Conservation (phyloP, 1,140 invertebrate species). For the Drosophila santomea region DNA sequence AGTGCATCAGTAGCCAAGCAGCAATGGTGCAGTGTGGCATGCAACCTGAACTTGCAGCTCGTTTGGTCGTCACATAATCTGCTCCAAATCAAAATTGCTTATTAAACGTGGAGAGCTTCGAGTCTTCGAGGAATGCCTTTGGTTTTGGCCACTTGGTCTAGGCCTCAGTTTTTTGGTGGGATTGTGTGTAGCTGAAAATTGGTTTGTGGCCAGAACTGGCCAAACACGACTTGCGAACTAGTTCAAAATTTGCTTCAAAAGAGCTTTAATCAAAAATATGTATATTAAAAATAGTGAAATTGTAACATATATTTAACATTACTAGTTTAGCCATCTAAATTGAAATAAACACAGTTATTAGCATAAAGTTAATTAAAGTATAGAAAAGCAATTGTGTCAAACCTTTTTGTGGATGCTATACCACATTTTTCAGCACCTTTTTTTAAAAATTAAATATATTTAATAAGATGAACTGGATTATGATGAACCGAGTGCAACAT, state of each 20-base stretch:
- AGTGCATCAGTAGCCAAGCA: slow-evolving; percentile 52
- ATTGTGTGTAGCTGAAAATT: not conserved
- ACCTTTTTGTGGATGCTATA: too few species aligned
- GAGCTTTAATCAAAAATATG: too few species aligned
- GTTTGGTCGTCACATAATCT: slow-evolving; percentile 78
- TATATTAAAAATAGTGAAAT: too few species aligned
- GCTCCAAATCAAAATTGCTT: slow-evolving; percentile 83
- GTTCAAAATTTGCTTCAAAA: not conserved
- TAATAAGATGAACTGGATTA: not conserved
- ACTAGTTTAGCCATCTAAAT: too few species aligned
- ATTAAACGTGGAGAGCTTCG: slow-evolving; percentile 69
- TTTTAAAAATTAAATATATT: not conserved
- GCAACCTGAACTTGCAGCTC: slow-evolving; percentile 63
- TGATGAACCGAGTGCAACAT: slow-evolving; percentile 4
- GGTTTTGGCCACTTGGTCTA: slow-evolving; percentile 17
- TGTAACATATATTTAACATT: too few species aligned
- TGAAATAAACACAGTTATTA: too few species aligned
- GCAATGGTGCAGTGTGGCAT: slow-evolving; percentile 51
- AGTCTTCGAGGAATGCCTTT: slow-evolving; percentile 24
- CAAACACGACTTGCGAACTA: slow-evolving; percentile 3
- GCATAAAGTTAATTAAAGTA: too few species aligned
- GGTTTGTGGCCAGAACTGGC: not conserved
- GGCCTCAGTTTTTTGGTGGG: not conserved
- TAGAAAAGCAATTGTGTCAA: too few species aligned
- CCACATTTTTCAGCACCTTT: too few species aligned